These are phyloP conservation scores for Pteromalus puparum DNA, from an alignment of 1,140 invertebrate species.

Conservation along the genomic window DNA sequence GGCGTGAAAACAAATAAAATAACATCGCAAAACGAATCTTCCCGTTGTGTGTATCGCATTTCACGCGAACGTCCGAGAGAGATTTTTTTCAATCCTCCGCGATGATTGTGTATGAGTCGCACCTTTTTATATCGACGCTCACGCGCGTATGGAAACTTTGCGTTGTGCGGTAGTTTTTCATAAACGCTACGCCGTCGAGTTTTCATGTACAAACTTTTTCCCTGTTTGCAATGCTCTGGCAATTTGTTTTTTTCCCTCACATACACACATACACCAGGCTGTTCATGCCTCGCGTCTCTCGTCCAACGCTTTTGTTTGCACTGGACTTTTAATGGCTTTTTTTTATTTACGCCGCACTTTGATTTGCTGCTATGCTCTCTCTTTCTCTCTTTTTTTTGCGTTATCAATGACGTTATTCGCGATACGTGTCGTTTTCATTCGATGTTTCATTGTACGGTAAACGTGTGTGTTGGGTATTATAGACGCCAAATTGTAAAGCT, in stretches of 20 bases:
- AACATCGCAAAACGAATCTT: background rate
- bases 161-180: background rate
- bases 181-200: background rate
- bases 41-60: background rate
- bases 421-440: background rate
- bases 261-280: background rate
- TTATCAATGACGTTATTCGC: background rate
- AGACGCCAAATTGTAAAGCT: background rate
- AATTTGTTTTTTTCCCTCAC: background rate
- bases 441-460: background rate
- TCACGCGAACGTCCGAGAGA: no score
- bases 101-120: background rate
- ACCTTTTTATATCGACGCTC: no score
- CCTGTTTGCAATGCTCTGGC: background rate
- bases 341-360: slow-evolving; percentile 1
- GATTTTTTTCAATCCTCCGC: no score
- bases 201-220: background rate
- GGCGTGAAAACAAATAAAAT: background rate
- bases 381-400: background rate
- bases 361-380: background rate
- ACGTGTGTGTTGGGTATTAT: no score
- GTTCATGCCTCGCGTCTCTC: no score
- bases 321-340: background rate
- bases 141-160: background rate
- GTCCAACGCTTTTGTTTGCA: slow-evolving; percentile 12